These are phyloP conservation scores for Meghimatium bilineatum DNA, from an alignment of 2,888 invertebrate species.

Conservation along the genomic window DNA sequence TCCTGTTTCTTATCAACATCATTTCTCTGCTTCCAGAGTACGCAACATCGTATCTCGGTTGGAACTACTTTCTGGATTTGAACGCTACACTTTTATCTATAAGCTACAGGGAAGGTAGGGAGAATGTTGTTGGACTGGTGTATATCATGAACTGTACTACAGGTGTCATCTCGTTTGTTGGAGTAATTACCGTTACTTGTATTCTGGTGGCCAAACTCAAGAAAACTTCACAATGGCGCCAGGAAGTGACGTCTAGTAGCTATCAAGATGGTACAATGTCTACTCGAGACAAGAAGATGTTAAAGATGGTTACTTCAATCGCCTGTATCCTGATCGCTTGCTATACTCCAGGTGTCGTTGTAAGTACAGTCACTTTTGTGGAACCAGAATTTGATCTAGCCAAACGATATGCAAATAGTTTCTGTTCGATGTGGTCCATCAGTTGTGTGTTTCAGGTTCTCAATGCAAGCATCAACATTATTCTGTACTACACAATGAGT, in stretches of 20 bases:
- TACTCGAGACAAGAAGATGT: not conserved
- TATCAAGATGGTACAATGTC: not conserved
- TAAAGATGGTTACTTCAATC: not conserved
- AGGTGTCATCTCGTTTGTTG: not conserved
- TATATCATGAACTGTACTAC: not conserved
- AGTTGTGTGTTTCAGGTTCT: not conserved
- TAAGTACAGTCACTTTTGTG: not conserved
- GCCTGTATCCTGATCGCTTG: slow-evolving; percentile 14
- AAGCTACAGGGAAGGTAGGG: not conserved
- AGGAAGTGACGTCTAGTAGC: not conserved
- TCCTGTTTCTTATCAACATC: not conserved
- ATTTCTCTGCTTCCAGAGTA: not conserved
- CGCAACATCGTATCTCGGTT: not conserved
- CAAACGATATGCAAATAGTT: not conserved
- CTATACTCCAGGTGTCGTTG: slow-evolving; percentile 6
- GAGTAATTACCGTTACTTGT: not conserved
- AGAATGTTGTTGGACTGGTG: not conserved
- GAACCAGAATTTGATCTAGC: not conserved
- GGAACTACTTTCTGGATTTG: not conserved
- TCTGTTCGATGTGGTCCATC: not conserved
- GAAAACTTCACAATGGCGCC: not conserved
- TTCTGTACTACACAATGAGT: slow-evolving; percentile 9
- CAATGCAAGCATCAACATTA: slow-evolving; percentile 9
- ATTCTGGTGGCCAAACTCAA: not conserved
- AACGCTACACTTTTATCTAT: not conserved